These are phyloP conservation scores for Cistogaster globosa DNA, from an alignment of 2,888 invertebrate genomes.

Conservation along the genomic window DNA sequence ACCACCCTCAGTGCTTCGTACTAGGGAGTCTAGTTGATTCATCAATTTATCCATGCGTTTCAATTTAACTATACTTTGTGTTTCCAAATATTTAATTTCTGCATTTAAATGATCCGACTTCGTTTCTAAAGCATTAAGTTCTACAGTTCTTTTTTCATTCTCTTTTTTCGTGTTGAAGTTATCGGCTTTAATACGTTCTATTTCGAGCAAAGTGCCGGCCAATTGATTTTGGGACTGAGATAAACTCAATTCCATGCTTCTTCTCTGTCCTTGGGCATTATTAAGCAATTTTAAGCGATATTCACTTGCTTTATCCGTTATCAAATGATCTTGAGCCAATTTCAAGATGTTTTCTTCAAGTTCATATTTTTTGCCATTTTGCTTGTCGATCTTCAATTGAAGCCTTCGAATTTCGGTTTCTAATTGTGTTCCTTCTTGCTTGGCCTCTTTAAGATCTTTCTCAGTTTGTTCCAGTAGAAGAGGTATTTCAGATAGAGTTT, in stretches of 20 bases:
- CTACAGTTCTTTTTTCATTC: slow-evolving; percentile 75
- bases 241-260: slow-evolving; percentile 81
- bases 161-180: slow-evolving; percentile 76
- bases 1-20: slow-evolving; percentile 83
- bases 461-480: slow-evolving; percentile 86
- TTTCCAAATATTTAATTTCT: slow-evolving; percentile 83
- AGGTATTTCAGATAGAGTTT: slow-evolving; percentile 84
- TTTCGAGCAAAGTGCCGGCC: slow-evolving; percentile 82
- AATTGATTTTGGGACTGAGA: slow-evolving; percentile 85
- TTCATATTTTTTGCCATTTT: slow-evolving; percentile 84
- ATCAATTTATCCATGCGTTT: slow-evolving; percentile 84
- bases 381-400: slow-evolving; percentile 84
- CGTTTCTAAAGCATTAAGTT: slow-evolving; percentile 81
- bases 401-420: slow-evolving; percentile 79
- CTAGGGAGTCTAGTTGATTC: slow-evolving; percentile 84
- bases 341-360: slow-evolving; percentile 87
- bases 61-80: slow-evolving; percentile 83
- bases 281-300: slow-evolving; percentile 82
- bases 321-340: slow-evolving; percentile 87
- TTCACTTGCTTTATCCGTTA: slow-evolving; percentile 88
- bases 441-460: slow-evolving; percentile 85
- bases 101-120: slow-evolving; percentile 82
- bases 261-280: slow-evolving; percentile 83
- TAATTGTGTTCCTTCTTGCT: slow-evolving; percentile 81
- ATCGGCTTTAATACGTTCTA: slow-evolving; percentile 81